Percentiles rank a stretch among this genome's conserved stretches.
Conservation (phyloP, 2,888 invertebrate species). For the Xestia sexstrigata region DNA sequence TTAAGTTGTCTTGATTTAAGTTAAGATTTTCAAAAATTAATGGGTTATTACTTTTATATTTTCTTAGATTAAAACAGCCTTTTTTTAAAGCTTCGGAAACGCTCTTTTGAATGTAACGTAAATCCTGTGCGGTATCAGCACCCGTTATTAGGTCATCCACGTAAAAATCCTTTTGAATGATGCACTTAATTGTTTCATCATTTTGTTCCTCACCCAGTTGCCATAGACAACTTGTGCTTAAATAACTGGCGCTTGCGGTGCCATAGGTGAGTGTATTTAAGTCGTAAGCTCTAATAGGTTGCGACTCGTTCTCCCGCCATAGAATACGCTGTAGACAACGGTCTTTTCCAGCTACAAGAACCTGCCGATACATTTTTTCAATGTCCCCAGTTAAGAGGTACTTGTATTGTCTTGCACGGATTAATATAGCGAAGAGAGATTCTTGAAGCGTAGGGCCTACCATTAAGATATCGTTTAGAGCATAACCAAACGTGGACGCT, state of each 20-base stretch:
- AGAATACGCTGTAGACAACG: background rate
- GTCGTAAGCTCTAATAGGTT: background rate
- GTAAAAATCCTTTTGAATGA: conserved; percentile 6
- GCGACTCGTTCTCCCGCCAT: background rate
- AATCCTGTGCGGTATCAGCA: background rate
- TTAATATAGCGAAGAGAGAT: conserved; percentile 29
- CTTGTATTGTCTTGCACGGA: conserved; percentile 42
- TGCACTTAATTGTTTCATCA: background rate
- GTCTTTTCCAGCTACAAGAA: background rate
- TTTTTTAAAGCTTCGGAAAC: conserved; percentile 1
- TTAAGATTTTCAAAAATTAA: background rate
- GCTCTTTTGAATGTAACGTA: background rate
- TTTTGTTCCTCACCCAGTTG: background rate
- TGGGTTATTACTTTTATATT: conserved; percentile 8
- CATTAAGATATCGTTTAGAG: conserved; percentile 14
- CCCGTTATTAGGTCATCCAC: conserved; percentile 7
- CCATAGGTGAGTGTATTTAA: conserved; percentile 14
- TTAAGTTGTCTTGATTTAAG: conserved; percentile 4
- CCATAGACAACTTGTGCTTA: conserved; percentile 1
- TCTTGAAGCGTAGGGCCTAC: conserved; percentile 30
- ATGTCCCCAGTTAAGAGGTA: conserved; percentile 24
- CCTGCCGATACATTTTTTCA: conserved; percentile 22
- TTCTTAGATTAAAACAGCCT: conserved; percentile 10
- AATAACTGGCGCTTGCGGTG: background rate
- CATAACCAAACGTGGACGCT: conserved; percentile 55